phyloP scores from a whole-genome alignment of 2,888 invertebrate genomes.

The Subacronicta megacephala region DNA sequence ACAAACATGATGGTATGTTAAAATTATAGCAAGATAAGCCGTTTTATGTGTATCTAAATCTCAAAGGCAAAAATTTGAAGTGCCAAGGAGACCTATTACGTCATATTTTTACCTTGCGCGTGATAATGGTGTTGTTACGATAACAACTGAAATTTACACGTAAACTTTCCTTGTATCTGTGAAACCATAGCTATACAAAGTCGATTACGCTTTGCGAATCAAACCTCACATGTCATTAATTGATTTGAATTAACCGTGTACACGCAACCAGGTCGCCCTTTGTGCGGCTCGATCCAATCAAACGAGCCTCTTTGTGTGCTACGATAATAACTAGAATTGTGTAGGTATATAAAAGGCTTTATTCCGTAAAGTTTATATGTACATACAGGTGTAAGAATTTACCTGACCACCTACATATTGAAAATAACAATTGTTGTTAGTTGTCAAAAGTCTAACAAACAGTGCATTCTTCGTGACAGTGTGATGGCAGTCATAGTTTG shows the following conservation, averaged over 20 bases:
- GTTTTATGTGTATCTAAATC: too few relatives aligned
- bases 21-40: too few relatives aligned
- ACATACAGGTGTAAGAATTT: conserved; percentile 5
- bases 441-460: too few relatives aligned
- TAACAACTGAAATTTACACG: neutral
- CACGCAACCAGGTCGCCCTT: conserved; percentile 31
- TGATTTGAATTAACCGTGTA: conserved; percentile 44
- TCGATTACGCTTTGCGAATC: conserved; percentile 26
- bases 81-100: too few relatives aligned
- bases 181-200: conserved; percentile 16
- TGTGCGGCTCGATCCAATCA: conserved; percentile 47
- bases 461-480: too few relatives aligned
- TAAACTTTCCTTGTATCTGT: conserved; percentile 2
- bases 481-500: too few relatives aligned
- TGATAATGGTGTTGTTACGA: too few relatives aligned
- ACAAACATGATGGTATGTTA: too few relatives aligned
- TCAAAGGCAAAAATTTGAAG: too few relatives aligned
- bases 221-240: conserved; percentile 36
- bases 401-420: too few relatives aligned
- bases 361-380: conserved; percentile 29
- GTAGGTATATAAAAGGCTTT: conserved; percentile 17
- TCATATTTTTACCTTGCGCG: too few relatives aligned
- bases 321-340: conserved; percentile 43
- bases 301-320: conserved; percentile 31
- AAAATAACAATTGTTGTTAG: too few relatives aligned